Conservation (phyloP, 2,888 invertebrate genomes). For the Heliconius sara region DNA sequence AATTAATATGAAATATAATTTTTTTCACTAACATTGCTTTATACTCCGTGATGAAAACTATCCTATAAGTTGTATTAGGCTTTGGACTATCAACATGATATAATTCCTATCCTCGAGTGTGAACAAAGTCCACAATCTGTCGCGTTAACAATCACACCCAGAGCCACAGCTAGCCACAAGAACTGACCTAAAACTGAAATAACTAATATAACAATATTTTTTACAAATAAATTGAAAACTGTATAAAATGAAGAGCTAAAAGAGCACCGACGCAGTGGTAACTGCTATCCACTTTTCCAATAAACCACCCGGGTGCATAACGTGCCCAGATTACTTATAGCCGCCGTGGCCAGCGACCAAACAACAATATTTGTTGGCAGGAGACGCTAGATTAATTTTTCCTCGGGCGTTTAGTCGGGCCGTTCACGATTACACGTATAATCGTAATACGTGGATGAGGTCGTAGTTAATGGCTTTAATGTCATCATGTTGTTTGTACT, state of each 20-base stretch:
- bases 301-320: slow-evolving; percentile 77
- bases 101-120: too few species aligned
- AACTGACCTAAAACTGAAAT: too few species aligned
- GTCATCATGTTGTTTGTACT: not conserved
- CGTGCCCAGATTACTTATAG: slow-evolving; percentile 80
- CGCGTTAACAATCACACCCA: too few species aligned
- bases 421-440: slow-evolving; percentile 45
- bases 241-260: slow-evolving; percentile 1
- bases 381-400: slow-evolving; percentile 79
- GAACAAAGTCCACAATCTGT: too few species aligned
- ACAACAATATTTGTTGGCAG: slow-evolving; percentile 79
- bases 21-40: too few species aligned
- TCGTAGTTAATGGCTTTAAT: not conserved
- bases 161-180: too few species aligned
- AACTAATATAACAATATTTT: not conserved
- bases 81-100: too few species aligned
- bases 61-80: too few species aligned
- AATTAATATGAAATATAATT: too few species aligned
- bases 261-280: slow-evolving; percentile 3
- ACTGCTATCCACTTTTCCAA: slow-evolving; percentile 70
- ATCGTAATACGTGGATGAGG: slow-evolving; percentile 30
- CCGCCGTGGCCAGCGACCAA: slow-evolving; percentile 68
- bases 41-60: too few species aligned
- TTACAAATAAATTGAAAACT: not conserved
- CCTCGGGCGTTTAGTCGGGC: slow-evolving; percentile 68